A percentile compares a stretch with the other conserved stretches of the same genome.
phyloP scores from a whole-genome alignment of 2,113 vertebrate species.

The Salvator merianae region DNA sequence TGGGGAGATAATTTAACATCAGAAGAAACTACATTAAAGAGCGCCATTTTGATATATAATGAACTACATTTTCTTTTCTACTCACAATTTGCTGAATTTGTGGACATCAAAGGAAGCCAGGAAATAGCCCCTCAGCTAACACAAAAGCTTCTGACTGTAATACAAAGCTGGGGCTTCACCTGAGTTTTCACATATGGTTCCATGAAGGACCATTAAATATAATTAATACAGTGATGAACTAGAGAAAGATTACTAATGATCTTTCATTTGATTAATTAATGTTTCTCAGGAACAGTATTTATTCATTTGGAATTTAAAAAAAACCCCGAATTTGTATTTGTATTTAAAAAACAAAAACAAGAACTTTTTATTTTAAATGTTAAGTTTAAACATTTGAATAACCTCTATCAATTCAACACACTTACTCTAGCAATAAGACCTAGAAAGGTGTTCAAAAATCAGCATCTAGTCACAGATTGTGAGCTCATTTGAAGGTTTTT shows the following conservation, averaged over 20 bases:
- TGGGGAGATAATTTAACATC: constrained; percentile 64
- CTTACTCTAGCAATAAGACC: constrained; percentile 41
- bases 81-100: constrained; percentile 34
- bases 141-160: constrained; percentile 37
- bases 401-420: constrained; percentile 59
- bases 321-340: background rate
- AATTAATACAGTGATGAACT: background rate
- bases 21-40: constrained; percentile 65
- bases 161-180: constrained; percentile 48
- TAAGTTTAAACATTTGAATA: constrained; percentile 58
- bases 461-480: too few relatives aligned
- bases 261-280: background rate
- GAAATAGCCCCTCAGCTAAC: constrained; percentile 53
- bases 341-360: too few relatives aligned
- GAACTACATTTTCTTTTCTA: constrained; percentile 52
- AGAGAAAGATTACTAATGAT: background rate
- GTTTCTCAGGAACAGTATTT: constrained; percentile 1
- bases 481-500: too few relatives aligned
- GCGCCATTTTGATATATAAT: constrained; percentile 66
- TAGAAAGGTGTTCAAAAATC: too few relatives aligned
- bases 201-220: constrained; percentile 25
- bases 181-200: background rate
- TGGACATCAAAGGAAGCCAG: constrained; percentile 61
- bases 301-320: background rate
- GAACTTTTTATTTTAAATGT: constrained; percentile 31